phyloP scores from a whole-genome alignment of 2,797 vertebrate species.

The Neosilurus hyrtlii region DNA sequence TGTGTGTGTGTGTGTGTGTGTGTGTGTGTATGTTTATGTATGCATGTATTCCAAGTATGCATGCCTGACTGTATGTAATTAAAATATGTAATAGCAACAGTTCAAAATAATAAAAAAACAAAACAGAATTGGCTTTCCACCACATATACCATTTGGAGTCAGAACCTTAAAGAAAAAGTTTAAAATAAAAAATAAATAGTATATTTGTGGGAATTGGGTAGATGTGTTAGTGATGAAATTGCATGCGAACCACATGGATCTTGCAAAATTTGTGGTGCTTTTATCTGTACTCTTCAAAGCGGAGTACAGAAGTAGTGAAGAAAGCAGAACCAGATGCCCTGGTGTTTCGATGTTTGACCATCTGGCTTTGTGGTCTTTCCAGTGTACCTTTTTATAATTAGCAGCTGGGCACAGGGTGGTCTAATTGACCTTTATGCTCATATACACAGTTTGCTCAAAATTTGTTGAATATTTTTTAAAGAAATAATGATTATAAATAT shows the following conservation, averaged over 20 bases:
- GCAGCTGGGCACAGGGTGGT: background rate
- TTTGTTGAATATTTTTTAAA: background rate
- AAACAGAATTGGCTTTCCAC: too few species aligned
- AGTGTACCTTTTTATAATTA: conserved; percentile 22
- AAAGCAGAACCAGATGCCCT: conserved; percentile 74
- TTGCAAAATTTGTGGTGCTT: conserved; percentile 63
- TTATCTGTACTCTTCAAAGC: conserved; percentile 74
- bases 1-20: too few species aligned
- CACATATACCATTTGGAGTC: too few species aligned
- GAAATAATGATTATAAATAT: background rate
- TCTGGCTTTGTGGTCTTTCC: conserved; percentile 59
- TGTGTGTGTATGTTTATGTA: too few species aligned
- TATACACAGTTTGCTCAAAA: background rate
- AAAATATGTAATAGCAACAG: too few species aligned
- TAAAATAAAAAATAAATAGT: background rate
- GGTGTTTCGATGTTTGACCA: conserved; percentile 58
- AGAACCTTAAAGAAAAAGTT: background rate
- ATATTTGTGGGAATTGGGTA: conserved; percentile 8
- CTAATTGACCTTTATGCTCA: background rate
- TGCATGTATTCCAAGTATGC: too few species aligned
- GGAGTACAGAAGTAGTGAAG: conserved; percentile 58
- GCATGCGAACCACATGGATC: conserved; percentile 59
- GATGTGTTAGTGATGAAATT: conserved; percentile 41
- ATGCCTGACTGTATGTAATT: too few species aligned
- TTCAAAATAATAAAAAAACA: too few species aligned